Base-by-base conservation (phyloP, 2,797 vertebrate genomes). In the Thripadectes ignobilis region DNA sequence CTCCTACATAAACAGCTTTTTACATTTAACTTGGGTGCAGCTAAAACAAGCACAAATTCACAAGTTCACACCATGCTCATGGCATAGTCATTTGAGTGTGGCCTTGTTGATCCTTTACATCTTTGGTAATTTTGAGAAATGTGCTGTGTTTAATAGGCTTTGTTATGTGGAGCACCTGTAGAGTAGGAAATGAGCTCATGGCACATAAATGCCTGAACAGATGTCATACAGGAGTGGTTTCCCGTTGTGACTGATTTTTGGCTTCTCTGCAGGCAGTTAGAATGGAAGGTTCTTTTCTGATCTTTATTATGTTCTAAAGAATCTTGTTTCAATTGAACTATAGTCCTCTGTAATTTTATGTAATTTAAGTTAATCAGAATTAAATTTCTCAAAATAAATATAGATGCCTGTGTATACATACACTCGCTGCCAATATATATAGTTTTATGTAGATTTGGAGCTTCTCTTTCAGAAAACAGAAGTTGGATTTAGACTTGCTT, bases 101-200 rank as follows among this genome's bases (percentile, higher is more conserved):
- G 39, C 22, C 54, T 82, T 80, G 43, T 68, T 48, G 85, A 66
- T 71, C 49, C 46, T 58, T 92, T 38, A 38, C n/a, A 30, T 74
- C 57, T 76, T 81, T 30, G 52, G 34, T 83, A 36, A 51, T 41
- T 57, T 68, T 80, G 41, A 68, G 83, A 65, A 83, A 73, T 63
- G 45, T 49, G 19, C 49, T 0, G 0, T 69, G 48, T 85, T 66
- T 67, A 29, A 43, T 32, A 54, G 69, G 23, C 54, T 93, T 94
- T 96, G 81, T 95, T 88, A 66, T 65, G 73, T 61, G 72, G 72
- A 66, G 57, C 87, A 96, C 96, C 75, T 96, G 85, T 85, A 66
- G 68, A 32, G n/a, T 43, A 91, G 95, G 95, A 97, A 96, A 84
- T 96, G 83, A 93, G 32, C 89, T 97, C 61, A 85, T 80, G 68